Percentiles rank a stretch among this genome's conserved stretches.
Evolutionary conservation across 2,888 invertebrate species (phyloP).

Genomic region (Heliothis peltigera): DNA sequence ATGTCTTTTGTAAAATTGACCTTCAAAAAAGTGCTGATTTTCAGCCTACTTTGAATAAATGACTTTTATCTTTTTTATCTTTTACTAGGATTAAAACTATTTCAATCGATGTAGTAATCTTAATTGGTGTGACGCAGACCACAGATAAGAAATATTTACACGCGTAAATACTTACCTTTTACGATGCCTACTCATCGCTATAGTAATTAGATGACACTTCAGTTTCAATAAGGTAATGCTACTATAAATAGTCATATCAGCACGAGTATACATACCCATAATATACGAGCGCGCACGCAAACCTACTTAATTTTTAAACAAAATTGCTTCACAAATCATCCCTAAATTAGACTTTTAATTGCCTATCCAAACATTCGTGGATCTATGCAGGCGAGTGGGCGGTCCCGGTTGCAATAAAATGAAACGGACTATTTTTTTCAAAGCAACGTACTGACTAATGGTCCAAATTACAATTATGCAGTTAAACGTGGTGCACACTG

Average conservation of each 20-base stretch:
- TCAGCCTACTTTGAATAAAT: too few species aligned
- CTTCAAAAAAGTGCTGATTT: too few species aligned
- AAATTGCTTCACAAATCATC: conserved; percentile 50
- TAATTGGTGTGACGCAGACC: conserved; percentile 4
- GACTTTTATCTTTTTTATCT: too few species aligned
- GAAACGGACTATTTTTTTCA: conserved; percentile 38
- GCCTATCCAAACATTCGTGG: conserved; percentile 39
- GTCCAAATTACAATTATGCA: conserved; percentile 54
- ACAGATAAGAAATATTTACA: neutral
- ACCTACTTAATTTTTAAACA: conserved; percentile 32
- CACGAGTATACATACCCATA: conserved; percentile 11
- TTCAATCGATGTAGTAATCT: neutral
- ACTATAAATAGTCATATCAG: conserved; percentile 20
- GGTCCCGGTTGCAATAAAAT: conserved; percentile 35
- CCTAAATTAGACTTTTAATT: conserved; percentile 53
- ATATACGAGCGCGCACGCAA: conserved; percentile 31
- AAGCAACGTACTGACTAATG: conserved; percentile 45
- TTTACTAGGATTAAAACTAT: too few species aligned
- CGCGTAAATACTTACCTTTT: neutral
- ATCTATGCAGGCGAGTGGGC: conserved; percentile 31
- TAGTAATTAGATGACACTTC: conserved; percentile 17
- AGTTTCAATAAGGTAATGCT: conserved; percentile 16
- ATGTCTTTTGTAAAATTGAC: too few species aligned
- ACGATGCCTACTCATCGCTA: neutral
- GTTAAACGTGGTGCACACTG: conserved; percentile 45